Evolutionary conservation across 2,888 invertebrate species (phyloP), one percentile per base, ranked within the genome.

Genomic region (Agrochola macilenta): DNA sequence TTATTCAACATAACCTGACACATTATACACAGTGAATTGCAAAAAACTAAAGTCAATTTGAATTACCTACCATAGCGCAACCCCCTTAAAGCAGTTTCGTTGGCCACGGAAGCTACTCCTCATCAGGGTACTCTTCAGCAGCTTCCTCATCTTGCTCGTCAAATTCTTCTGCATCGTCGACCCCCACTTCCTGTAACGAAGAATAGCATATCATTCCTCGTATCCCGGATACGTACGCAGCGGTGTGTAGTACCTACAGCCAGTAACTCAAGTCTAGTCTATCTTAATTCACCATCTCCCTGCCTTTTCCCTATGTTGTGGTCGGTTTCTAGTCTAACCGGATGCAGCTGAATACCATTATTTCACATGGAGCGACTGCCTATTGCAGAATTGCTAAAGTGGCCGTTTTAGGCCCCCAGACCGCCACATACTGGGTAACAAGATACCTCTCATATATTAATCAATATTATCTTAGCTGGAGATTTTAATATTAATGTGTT

Each of bases 81-180:
- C n/a, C 17, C 20, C 7, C 26, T 43, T 46, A 66, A 7, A 26
- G 5, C 9, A 68, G 49, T 20, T 64, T 14, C 23, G 2, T 30
- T 35, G 9, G 8, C 17, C 8, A 4, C 30, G 8, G 39, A 35
- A 35, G 26, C 79, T 89, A 89, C 81, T 93, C 92, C 81, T 95
- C 94, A 17, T 95, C 95, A 0, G 91, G 83, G 57, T 93, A 94
- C 17, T 95, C 95, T 71, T 95, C 95, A 3, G 88, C 92, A 0
- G 93, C 92, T 79, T 96, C 84, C 26, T 83, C 97, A 79, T 97
- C 97, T 87, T 97, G 97, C 63, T 97, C 97, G 52, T 97, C 97
- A 77, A 97, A 97, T 78, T 97, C 97, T 9, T 97, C 97, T 9
- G 95, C 96, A 66, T 97, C 97, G 76, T 97, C 97, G 0, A 97